Conservation (phyloP, 2,888 invertebrate species). For the Anoncus sp. region DNA sequence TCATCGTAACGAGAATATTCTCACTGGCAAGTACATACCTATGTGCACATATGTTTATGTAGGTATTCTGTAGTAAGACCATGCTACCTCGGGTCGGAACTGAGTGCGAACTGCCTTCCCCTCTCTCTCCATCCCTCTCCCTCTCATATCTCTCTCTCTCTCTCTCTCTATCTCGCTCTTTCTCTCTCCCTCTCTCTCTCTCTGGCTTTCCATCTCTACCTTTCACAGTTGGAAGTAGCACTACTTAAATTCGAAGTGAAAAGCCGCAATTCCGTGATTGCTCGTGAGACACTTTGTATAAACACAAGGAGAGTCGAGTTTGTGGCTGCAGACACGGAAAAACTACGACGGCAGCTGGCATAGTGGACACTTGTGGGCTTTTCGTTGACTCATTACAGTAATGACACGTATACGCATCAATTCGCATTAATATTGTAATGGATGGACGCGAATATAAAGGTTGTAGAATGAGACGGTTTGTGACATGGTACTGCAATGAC, state of each 20-base stretch:
- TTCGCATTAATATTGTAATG: constrained; percentile 83
- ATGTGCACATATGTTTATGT: constrained; percentile 8
- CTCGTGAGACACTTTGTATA: constrained; percentile 79
- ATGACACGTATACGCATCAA: constrained; percentile 82
- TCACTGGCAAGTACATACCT: not conserved
- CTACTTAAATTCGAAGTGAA: constrained; percentile 63
- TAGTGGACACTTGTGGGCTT: constrained; percentile 71
- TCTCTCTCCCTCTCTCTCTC: not conserved
- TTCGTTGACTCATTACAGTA: constrained; percentile 81
- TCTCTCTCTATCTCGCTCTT: not conserved
- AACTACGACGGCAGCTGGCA: not conserved
- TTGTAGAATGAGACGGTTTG: constrained; percentile 11
- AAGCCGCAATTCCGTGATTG: constrained; percentile 81
- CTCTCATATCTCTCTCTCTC: constrained; percentile 1
- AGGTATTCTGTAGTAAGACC: constrained; percentile 17
- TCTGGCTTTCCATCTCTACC: too few species aligned
- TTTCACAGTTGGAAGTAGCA: constrained; percentile 35
- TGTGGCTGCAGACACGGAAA: constrained; percentile 3
- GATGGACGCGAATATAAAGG: constrained; percentile 68
- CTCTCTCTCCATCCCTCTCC: not conserved
- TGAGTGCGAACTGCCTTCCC: constrained; percentile 31
- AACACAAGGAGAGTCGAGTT: constrained; percentile 65
- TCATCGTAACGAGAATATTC: constrained; percentile 41
- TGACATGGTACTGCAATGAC: constrained; percentile 24
- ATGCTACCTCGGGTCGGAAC: constrained; percentile 18